These are phyloP conservation scores for Halichoeres trimaculatus DNA, from an alignment of 2,113 vertebrate species.

Conservation along the genomic window DNA sequence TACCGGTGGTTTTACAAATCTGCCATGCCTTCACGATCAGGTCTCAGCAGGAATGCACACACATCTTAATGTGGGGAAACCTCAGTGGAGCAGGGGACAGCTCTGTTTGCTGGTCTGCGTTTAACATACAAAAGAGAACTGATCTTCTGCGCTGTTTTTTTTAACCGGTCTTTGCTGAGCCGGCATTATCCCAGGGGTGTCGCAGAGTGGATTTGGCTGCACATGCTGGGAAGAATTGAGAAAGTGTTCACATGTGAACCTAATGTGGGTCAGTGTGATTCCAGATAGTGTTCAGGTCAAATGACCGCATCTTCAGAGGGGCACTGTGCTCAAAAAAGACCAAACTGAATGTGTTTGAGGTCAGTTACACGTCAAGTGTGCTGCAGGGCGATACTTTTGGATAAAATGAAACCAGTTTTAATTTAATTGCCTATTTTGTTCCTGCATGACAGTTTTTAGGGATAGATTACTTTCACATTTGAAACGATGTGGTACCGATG, in stretches of 20 bases:
- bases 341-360: constrained; percentile 30
- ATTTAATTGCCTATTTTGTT: too few species aligned
- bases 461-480: too few species aligned
- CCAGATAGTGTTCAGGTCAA: constrained; percentile 60
- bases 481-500: too few species aligned
- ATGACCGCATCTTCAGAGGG: constrained; percentile 43
- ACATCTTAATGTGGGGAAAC: background rate
- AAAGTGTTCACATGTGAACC: constrained; percentile 39
- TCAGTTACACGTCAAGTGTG: constrained; percentile 47
- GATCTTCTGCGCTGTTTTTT: background rate
- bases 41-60: constrained; percentile 19
- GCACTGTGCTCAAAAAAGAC: constrained; percentile 36
- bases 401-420: background rate
- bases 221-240: constrained; percentile 8
- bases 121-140: background rate
- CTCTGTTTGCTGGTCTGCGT: constrained; percentile 4
- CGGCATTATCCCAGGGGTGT: background rate
- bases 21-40: background rate
- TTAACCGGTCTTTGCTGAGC: constrained; percentile 4
- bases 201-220: background rate
- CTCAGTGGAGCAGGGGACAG: background rate
- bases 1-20: constrained; percentile 26
- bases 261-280: constrained; percentile 65
- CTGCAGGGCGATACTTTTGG: constrained; percentile 13
- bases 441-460: too few species aligned